Evolutionary conservation across 2,888 invertebrate species (phyloP).

Genomic region (Drosophila bunnanda): DNA sequence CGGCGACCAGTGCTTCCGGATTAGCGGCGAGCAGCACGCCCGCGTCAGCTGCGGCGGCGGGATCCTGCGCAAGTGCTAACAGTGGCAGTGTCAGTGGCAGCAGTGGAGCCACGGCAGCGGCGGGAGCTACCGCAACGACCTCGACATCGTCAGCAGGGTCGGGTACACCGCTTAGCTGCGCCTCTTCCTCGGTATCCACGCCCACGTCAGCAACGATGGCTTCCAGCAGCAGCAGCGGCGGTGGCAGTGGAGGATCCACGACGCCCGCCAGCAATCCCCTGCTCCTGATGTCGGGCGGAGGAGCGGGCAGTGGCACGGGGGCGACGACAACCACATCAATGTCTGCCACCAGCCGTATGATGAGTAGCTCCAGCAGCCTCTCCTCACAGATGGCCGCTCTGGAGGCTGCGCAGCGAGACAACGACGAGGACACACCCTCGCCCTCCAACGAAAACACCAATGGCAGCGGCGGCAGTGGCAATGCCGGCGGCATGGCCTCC

Average conservation of each 20-base stretch:
- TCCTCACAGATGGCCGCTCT: conserved; percentile 91
- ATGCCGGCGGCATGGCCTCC: conserved; percentile 80
- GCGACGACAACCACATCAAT: conserved; percentile 33
- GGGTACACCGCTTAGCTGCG: conserved; percentile 59
- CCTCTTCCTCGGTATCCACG: conserved; percentile 58
- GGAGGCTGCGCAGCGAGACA: conserved; percentile 88
- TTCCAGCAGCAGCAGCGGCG: conserved; percentile 47
- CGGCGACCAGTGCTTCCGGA: conserved; percentile 68
- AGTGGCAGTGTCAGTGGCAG: conserved; percentile 49
- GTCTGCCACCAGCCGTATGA: conserved; percentile 53
- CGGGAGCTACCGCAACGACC: conserved; percentile 44
- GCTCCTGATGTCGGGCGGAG: conserved; percentile 45
- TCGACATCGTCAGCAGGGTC: conserved; percentile 48
- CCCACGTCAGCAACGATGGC: conserved; percentile 67
- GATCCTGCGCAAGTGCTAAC: conserved; percentile 69
- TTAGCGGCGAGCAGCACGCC: conserved; percentile 73
- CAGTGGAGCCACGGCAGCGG: conserved; percentile 68
- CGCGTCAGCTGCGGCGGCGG: conserved; percentile 58
- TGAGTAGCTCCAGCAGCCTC: conserved; percentile 85
- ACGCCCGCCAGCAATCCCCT: conserved; percentile 52
- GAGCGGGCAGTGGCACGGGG: conserved; percentile 22
- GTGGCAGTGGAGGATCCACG: conserved; percentile 16
- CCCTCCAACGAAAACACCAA: conserved; percentile 83
- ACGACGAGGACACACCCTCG: conserved; percentile 88
- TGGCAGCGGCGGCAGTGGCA: conserved; percentile 58